Percentiles rank a stretch among this genome's conserved stretches.
These are phyloP conservation scores for Zoanthus sociatus DNA, from an alignment of 92 coral and sea anemone genomes.

Conservation along the genomic window DNA sequence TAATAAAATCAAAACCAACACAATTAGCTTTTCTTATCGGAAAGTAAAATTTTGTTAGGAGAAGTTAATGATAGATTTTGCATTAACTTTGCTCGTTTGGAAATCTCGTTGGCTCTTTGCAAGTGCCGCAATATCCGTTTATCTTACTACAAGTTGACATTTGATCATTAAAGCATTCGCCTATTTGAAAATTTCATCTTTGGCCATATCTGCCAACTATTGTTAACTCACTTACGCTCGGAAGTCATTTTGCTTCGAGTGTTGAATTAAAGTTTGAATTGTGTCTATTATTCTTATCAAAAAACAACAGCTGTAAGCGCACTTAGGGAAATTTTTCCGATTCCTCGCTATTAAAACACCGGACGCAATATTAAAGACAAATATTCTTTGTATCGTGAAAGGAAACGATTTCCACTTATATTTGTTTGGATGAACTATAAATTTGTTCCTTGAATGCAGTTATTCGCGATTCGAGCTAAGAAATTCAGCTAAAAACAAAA, in stretches of 20 bases:
- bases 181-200: constrained; percentile 17
- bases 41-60: neutral
- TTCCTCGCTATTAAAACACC: constrained; percentile 17
- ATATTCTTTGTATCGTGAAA: constrained; percentile 21
- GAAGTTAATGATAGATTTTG: neutral
- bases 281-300: neutral
- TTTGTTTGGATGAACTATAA: constrained; percentile 25
- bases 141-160: neutral
- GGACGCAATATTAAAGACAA: constrained; percentile 39
- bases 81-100: constrained; percentile 13
- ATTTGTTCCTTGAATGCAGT: neutral
- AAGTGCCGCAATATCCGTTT: constrained; percentile 43
- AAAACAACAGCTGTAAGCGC: neutral
- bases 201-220: constrained; percentile 7
- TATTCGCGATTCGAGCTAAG: constrained; percentile 32
- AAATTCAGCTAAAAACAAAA: neutral
- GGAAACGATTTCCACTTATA: constrained; percentile 24
- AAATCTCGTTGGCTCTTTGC: neutral
- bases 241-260: constrained; percentile 35
- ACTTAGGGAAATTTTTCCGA: neutral
- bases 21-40: neutral
- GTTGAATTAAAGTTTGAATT: constrained; percentile 31
- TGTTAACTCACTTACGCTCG: constrained; percentile 37
- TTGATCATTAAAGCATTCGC: neutral
- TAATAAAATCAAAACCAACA: neutral